phyloP scores from a whole-genome alignment of 2,888 invertebrate genomes.

The Lissocephala sabroskyi region DNA sequence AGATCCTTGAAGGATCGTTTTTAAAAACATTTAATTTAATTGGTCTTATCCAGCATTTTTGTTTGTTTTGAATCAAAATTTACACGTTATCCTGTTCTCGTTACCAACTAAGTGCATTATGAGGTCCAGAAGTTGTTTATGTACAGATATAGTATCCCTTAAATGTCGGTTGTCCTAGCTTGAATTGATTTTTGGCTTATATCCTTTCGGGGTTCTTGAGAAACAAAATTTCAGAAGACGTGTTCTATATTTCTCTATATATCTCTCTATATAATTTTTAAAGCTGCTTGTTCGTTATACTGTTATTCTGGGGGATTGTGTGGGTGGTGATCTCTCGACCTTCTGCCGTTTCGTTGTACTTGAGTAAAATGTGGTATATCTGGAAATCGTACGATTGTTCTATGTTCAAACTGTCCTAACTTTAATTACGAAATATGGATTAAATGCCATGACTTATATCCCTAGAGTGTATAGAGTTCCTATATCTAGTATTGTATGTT shows the following conservation, averaged over 20 bases:
- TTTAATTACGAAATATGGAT: constrained; percentile 10
- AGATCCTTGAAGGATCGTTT: no score
- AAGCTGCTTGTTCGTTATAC: constrained; percentile 15
- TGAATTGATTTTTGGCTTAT: background rate
- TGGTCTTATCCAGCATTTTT: constrained; percentile 60
- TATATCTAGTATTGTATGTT: constrained; percentile 18
- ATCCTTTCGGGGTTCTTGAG: background rate
- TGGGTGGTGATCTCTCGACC: background rate
- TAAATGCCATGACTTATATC: constrained; percentile 1
- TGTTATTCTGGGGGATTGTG: constrained; percentile 4
- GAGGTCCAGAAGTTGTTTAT: constrained; percentile 58
- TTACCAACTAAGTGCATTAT: constrained; percentile 48
- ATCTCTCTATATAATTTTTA: constrained; percentile 5
- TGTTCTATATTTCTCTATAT: background rate
- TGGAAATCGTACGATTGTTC: constrained; percentile 20
- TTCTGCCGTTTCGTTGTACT: constrained; percentile 40
- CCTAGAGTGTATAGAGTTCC: constrained; percentile 12
- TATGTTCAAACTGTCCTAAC: constrained; percentile 14
- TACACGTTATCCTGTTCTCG: constrained; percentile 32
- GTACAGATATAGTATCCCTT: constrained; percentile 1
- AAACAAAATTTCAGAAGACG: background rate
- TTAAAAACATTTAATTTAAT: constrained; percentile 52
- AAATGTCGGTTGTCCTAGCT: background rate
- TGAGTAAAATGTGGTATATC: constrained; percentile 9
- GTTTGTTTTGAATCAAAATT: constrained; percentile 35